These are phyloP conservation scores for Matsumurasca onukii DNA, from an alignment of 1,140 invertebrate genomes.

Conservation along the genomic window DNA sequence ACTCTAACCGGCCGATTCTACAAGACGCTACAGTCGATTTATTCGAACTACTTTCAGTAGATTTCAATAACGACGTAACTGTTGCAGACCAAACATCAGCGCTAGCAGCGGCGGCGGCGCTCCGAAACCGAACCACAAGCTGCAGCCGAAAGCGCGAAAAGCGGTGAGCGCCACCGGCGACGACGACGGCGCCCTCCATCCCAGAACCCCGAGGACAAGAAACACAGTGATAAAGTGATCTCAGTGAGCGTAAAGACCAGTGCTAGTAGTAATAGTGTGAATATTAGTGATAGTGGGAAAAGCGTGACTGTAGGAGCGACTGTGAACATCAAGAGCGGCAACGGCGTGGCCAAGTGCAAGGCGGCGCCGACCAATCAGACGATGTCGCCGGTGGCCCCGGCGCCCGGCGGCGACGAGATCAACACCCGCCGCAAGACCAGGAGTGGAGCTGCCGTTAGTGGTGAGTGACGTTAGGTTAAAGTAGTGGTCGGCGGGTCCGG, in stretches of 20 bases:
- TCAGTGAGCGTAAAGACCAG: slow-evolving; percentile 22
- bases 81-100: slow-evolving; percentile 10
- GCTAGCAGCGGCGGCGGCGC: neutral
- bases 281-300: slow-evolving; percentile 34
- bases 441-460: slow-evolving; percentile 57
- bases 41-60: neutral
- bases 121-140: neutral
- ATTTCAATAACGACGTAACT: neutral
- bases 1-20: no score
- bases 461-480: no score
- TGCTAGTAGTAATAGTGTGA: slow-evolving; percentile 8
- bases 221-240: slow-evolving; percentile 30
- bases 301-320: slow-evolving; percentile 33
- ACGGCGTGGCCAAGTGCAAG: slow-evolving; percentile 41
- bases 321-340: slow-evolving; percentile 15
- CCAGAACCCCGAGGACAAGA: slow-evolving; percentile 7
- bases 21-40: no score
- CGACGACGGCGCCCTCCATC: neutral
- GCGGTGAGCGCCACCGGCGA: neutral
- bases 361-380: slow-evolving; percentile 38
- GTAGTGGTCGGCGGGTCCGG: no score
- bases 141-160: neutral
- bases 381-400: slow-evolving; percentile 30
- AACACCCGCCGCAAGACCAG: slow-evolving; percentile 58
- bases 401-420: slow-evolving; percentile 30